phyloP scores from a whole-genome alignment of 2,888 invertebrate species.

The Marasmarcha lunaedactyla region DNA sequence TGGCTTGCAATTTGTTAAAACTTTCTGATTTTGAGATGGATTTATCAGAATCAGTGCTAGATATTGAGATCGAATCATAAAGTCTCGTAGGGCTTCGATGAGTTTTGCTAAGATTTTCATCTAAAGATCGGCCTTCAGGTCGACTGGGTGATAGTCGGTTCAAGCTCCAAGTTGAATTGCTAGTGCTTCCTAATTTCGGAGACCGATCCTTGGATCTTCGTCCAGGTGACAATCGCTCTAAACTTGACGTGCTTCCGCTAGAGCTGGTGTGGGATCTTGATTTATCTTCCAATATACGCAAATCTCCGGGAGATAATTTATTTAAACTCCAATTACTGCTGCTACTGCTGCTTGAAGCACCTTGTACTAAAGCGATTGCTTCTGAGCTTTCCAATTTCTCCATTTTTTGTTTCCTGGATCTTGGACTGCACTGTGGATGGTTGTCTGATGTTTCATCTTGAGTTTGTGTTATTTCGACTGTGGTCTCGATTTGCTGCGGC shows the following conservation, averaged over 20 bases:
- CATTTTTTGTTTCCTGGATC: constrained; percentile 59
- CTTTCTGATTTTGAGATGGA: constrained; percentile 66
- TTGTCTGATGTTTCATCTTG: constrained; percentile 77
- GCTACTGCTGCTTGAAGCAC: constrained; percentile 61
- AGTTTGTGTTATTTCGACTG: constrained; percentile 74
- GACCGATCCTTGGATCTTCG: constrained; percentile 62
- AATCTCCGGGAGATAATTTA: constrained; percentile 61
- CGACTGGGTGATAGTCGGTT: constrained; percentile 60
- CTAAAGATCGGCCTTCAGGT: constrained; percentile 59
- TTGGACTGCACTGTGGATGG: constrained; percentile 73
- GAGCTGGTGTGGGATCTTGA: constrained; percentile 64
- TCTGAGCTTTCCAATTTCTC: constrained; percentile 62
- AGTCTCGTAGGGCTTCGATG: constrained; percentile 59
- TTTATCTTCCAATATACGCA: constrained; percentile 55
- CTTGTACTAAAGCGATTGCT: constrained; percentile 54
- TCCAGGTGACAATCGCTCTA: constrained; percentile 61
- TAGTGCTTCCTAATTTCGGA: constrained; percentile 60
- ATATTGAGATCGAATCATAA: constrained; percentile 61
- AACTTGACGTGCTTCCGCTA: constrained; percentile 61
- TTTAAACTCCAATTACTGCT: constrained; percentile 67
- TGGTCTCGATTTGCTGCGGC: constrained; percentile 71
- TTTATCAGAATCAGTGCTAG: constrained; percentile 64
- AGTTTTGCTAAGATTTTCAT: constrained; percentile 54
- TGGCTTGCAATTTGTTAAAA: constrained; percentile 59
- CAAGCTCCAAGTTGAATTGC: constrained; percentile 63